Conservation (phyloP, 2,888 invertebrate species). For the Apamea crenata region DNA sequence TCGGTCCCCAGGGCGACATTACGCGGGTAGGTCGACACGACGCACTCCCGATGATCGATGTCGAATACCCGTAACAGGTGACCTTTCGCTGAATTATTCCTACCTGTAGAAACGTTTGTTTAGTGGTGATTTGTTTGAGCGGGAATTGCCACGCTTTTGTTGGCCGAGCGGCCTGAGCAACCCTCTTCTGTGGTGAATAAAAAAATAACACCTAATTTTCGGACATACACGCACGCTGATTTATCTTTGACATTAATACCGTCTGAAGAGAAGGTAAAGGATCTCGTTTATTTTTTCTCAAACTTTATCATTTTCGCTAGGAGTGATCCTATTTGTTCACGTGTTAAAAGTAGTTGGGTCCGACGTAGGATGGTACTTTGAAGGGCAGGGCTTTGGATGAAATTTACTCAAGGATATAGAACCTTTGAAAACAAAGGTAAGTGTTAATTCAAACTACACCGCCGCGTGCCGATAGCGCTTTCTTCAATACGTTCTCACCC, state of each 20-base stretch:
- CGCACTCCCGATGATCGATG: constrained; percentile 90
- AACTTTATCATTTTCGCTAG: constrained; percentile 62
- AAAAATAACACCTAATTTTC: constrained; percentile 73
- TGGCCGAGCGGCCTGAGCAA: constrained; percentile 71
- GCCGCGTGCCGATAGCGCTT: neutral
- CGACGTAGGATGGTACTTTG: constrained; percentile 35
- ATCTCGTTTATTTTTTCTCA: constrained; percentile 65
- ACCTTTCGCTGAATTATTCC: constrained; percentile 89
- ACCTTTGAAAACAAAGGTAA: constrained; percentile 56
- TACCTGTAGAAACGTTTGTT: constrained; percentile 89
- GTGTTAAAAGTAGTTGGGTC: constrained; percentile 54
- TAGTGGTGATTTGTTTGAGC: constrained; percentile 88
- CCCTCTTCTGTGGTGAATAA: constrained; percentile 77
- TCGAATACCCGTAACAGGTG: constrained; percentile 89
- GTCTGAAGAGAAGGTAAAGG: constrained; percentile 69
- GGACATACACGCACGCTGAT: constrained; percentile 69
- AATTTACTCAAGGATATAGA: constrained; percentile 48
- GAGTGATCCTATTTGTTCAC: constrained; percentile 64
- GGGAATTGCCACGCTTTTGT: constrained; percentile 83
- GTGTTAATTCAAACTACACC: constrained; percentile 39
- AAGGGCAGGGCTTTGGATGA: constrained; percentile 30
- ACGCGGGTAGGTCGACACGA: constrained; percentile 85
- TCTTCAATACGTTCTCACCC: neutral
- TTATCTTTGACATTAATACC: constrained; percentile 74
- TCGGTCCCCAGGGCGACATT: constrained; percentile 87